These are phyloP conservation scores for Eupithecia dodoneata DNA, from an alignment of 2,888 invertebrate genomes.

Conservation along the genomic window DNA sequence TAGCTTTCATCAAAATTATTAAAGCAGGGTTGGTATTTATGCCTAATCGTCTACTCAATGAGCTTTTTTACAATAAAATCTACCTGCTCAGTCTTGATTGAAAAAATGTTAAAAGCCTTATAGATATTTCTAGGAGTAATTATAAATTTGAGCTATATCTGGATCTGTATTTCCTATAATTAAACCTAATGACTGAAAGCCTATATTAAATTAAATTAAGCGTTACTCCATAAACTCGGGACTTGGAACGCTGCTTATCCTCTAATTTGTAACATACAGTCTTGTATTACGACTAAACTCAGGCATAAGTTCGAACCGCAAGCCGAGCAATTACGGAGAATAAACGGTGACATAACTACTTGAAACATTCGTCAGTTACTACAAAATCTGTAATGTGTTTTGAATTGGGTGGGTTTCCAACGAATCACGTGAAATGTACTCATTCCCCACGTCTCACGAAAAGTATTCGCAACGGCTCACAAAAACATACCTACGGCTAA, in stretches of 20 bases:
- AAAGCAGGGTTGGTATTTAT: constrained; percentile 20
- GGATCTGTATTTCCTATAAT: neutral
- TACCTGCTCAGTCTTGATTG: neutral
- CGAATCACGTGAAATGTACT: too few species aligned
- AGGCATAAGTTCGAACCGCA: constrained; percentile 40
- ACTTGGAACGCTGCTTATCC: constrained; percentile 28
- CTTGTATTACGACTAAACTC: constrained; percentile 39
- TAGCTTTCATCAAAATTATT: constrained; percentile 31
- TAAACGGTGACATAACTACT: constrained; percentile 38
- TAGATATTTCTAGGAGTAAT: neutral
- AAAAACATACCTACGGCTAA: too few species aligned
- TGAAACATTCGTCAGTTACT: constrained; percentile 37
- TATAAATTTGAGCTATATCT: neutral
- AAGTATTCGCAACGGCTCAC: too few species aligned
- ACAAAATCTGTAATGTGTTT: constrained; percentile 18
- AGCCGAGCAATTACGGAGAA: constrained; percentile 44
- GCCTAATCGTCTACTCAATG: constrained; percentile 13
- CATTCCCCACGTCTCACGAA: too few species aligned
- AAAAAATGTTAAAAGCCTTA: neutral
- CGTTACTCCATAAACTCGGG: constrained; percentile 10
- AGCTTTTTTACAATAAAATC: constrained; percentile 34
- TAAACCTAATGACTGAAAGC: constrained; percentile 17
- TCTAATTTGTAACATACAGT: constrained; percentile 41
- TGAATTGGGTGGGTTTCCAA: too few species aligned
- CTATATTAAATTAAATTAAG: constrained; percentile 23